Evolutionary conservation across 2,888 invertebrate species (phyloP), one percentile per base, ranked within the genome.

Genomic region (Cataglyphis livida): DNA sequence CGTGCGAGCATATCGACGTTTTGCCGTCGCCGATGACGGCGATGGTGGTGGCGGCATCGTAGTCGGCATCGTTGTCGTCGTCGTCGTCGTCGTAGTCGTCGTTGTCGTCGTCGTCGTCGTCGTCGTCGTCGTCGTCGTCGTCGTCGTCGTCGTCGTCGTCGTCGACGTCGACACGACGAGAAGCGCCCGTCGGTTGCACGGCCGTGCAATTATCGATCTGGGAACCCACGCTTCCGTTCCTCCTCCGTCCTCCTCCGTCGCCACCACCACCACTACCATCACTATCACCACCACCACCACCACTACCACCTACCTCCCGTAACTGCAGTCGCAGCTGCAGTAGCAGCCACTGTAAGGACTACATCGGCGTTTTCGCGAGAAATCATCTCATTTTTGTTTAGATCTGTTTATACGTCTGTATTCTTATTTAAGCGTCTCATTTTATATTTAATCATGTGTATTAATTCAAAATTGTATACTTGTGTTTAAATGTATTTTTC

Each of bases 181-280:
- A 89, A 82, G 89, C 86, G 88, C 91, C 91, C 93, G 91, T 92
- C 91, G 91, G 93, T 90, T 92, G 93, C 93, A 93, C 92, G 92
- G 91, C 91, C 92, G 90, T 86, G 87, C 90, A 89, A 89, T 87
- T 93, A 93, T 93, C 93, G 93, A 93, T 94, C 93, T 91, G 90
- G 88, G 86, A 91, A 90, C 91, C 91, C 91, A 93, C 91, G 92
- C 91, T 92, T 91, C 88, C 90, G 88, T 90, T 87, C 90, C 90
- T 81, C 88, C 82, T 86, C 86, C 66, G 76, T 84, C 85, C 86
- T 88, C 83, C 81, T 68, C 85, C 89, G 73, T 85, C 84, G 85
- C 84, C 78, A 18, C 62, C 62, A 35, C 5, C 51, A 18, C 25
- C 59, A 28, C 83, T 48, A 44, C 18, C 38, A 54, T 35, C 54